Base-by-base conservation (phyloP, 2,888 invertebrate genomes). In the Eueremaeus valkanovi region DNA sequence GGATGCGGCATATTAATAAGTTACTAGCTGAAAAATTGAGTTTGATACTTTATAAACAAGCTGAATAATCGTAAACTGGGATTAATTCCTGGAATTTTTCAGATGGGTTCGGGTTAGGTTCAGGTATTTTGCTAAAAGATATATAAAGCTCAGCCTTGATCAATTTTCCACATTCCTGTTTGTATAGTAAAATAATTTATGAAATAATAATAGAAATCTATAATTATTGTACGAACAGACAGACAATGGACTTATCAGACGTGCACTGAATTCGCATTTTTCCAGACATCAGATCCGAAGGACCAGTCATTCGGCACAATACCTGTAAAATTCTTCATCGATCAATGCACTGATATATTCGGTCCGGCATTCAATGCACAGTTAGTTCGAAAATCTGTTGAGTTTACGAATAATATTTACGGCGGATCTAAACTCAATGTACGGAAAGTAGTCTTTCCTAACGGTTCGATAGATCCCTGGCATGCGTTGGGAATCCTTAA, bases 171-270 rank as follows among this genome's bases (percentile, higher is more conserved):
- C n/a, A n/a, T n/a, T n/a, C n/a, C n/a, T n/a, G n/a, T n/a, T n/a
- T n/a, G n/a, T 45, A 58, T 31, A 76, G 77, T 9, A 73, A 74
- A 58, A 24, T 27, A 40, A 63, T 49, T 75, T 18, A 40, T 21
- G 13, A 24, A 51, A 70, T 16, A 8, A 49, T 49, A 8, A 45
- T 51, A 24, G 1, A 8, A 9, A 3, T 29, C 13, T 33, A 18
- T 29, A 1, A 63, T 33, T 6, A 11, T 5, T 61, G 1, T 3
- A 6, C 24, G 8, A 55, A 36, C 18, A 33, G 90, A 86, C 82
- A 90, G 95, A 0, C 92, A 92, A 81, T 96, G 96, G 96, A 90
- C 88, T 76, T 96, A 94, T 83, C 96, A 96, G 84, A 95, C 95
- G 0, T 97, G 96, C 82, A 92, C 92, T 0, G 97, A 97, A 83